Evolutionary conservation across 2,113 vertebrate species (phyloP).

Genomic region (Heloderma charlesbogerti): DNA sequence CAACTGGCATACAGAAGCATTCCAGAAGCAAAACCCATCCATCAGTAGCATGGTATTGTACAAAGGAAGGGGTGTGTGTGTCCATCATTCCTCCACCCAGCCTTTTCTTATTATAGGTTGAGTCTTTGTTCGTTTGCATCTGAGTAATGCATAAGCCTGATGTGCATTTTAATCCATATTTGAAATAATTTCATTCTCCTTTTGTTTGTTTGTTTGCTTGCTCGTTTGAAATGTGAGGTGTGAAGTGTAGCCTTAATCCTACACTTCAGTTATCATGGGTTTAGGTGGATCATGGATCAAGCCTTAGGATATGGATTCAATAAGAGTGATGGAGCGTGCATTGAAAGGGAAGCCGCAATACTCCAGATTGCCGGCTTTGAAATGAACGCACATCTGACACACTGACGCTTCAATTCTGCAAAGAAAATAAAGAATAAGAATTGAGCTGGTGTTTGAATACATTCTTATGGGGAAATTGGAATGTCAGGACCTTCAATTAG

Average conservation of each 20-base stretch:
- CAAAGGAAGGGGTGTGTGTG: neutral
- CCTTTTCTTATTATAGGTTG: neutral
- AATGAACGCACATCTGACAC: slow-evolving; percentile 17
- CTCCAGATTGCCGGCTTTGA: slow-evolving; percentile 59
- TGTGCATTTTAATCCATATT: neutral
- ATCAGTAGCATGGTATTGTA: neutral
- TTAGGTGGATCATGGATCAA: slow-evolving; percentile 44
- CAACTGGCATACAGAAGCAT: too few species aligned
- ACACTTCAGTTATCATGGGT: slow-evolving; percentile 10
- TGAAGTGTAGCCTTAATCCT: slow-evolving; percentile 26
- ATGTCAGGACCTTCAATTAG: slow-evolving; percentile 58
- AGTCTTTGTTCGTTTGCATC: neutral
- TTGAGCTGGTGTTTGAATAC: slow-evolving; percentile 48
- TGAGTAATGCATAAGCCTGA: neutral
- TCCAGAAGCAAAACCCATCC: neutral
- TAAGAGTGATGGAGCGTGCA: neutral
- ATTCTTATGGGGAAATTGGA: slow-evolving; percentile 50
- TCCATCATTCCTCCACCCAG: neutral
- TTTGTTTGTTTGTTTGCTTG: slow-evolving; percentile 43
- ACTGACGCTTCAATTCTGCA: slow-evolving; percentile 43
- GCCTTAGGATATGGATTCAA: neutral
- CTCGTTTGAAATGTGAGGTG: slow-evolving; percentile 41
- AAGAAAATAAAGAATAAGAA: slow-evolving; percentile 34
- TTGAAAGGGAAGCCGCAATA: slow-evolving; percentile 45
- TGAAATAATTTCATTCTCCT: slow-evolving; percentile 24